Percentiles rank a stretch among this genome's conserved stretches.
phyloP scores from a whole-genome alignment of 2,797 vertebrate genomes.

The Loriculus beryllinus region DNA sequence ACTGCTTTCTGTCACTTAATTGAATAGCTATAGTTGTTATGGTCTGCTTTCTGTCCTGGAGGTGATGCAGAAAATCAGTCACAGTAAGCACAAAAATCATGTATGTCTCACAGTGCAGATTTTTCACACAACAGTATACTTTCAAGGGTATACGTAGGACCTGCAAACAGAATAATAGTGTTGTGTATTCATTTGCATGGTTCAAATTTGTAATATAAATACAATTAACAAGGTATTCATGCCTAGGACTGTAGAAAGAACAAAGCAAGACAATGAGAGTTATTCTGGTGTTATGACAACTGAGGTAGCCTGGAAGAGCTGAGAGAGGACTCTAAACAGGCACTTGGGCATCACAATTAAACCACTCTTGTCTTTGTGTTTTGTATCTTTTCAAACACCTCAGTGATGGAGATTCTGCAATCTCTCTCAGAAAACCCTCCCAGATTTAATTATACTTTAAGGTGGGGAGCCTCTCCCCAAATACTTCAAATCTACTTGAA shows the following conservation, averaged over 20 bases:
- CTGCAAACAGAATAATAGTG: not conserved
- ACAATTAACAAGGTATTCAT: not conserved
- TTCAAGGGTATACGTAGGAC: not conserved
- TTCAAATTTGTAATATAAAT: not conserved
- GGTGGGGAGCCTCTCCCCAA: not conserved
- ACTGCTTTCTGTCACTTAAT: not conserved
- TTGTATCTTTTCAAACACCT: not conserved
- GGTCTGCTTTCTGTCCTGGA: not conserved
- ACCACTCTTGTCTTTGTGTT: not conserved
- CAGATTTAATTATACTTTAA: not conserved
- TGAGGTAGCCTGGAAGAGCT: not conserved
- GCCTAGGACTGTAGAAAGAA: not conserved
- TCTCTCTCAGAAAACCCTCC: not conserved
- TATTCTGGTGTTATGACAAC: not conserved
- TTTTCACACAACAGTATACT: not conserved
- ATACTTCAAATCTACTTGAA: not conserved
- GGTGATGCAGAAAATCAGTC: not conserved
- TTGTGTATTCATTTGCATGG: not conserved
- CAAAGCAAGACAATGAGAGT: not conserved
- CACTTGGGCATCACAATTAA: not conserved
- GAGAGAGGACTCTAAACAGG: not conserved
- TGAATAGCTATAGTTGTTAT: not conserved
- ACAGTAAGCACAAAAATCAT: conserved; percentile 13
- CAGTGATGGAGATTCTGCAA: not conserved
- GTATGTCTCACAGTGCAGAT: not conserved